These are phyloP conservation scores for Cantharis rustica DNA, from an alignment of 2,888 invertebrate species.

Conservation along the genomic window DNA sequence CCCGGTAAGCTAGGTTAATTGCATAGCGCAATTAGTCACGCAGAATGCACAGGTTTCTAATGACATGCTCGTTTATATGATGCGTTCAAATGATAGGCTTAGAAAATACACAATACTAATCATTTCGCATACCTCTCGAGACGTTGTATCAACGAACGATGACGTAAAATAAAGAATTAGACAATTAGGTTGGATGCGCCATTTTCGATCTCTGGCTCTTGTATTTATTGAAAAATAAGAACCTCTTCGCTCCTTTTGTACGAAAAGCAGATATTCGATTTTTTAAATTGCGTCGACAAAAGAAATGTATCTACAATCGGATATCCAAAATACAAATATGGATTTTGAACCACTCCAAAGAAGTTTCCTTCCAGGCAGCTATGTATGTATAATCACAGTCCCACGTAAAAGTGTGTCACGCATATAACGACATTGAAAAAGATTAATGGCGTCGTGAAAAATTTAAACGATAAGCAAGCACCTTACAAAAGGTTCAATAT, in stretches of 20 bases:
- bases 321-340: neutral
- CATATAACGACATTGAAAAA: neutral
- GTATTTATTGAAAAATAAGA: neutral
- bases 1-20: conserved; percentile 44
- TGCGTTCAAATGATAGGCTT: conserved; percentile 33
- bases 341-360: neutral
- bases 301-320: neutral
- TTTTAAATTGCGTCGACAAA: neutral
- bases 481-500: neutral
- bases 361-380: neutral
- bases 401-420: neutral
- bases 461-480: neutral
- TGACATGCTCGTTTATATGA: conserved; percentile 43
- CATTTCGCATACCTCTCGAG: neutral
- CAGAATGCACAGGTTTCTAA: conserved; percentile 44
- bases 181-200: neutral
- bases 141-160: neutral
- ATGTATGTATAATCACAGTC: neutral
- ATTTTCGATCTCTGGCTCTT: neutral
- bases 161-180: neutral
- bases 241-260: neutral
- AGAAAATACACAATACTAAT: conserved; percentile 13
- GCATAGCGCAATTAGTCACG: conserved; percentile 46
- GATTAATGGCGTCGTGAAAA: neutral
- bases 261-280: neutral